phyloP scores from a whole-genome alignment of 2,888 invertebrate species.

The Lithophane socia region DNA sequence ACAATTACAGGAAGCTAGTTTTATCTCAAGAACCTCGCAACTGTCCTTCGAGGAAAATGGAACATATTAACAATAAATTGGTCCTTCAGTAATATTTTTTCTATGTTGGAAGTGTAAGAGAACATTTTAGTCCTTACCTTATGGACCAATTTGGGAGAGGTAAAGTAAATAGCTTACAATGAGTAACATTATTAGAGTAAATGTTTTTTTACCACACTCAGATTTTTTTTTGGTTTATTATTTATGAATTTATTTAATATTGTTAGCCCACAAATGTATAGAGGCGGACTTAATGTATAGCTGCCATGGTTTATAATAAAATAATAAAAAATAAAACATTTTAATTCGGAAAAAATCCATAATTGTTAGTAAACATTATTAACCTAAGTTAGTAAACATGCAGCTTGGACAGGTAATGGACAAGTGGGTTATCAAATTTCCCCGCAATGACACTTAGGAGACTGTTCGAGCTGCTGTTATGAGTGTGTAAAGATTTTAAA shows the following conservation, averaged over 20 bases:
- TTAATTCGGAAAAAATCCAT: too few relatives aligned
- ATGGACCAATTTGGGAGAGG: constrained; percentile 27
- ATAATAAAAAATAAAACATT: too few relatives aligned
- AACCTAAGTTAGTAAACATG: too few relatives aligned
- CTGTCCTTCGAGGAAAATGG: constrained; percentile 16
- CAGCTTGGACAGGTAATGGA: too few relatives aligned
- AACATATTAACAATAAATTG: constrained; percentile 21
- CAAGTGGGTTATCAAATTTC: too few relatives aligned
- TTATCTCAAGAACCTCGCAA: constrained; percentile 5
- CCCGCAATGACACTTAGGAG: too few relatives aligned
- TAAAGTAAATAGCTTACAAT: constrained; percentile 23
- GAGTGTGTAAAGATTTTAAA: not conserved
- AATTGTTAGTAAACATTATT: too few relatives aligned
- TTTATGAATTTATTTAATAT: not conserved
- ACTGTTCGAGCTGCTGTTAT: not conserved
- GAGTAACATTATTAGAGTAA: constrained; percentile 4
- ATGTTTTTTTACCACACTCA: not conserved
- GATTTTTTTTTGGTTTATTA: not conserved
- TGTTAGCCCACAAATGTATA: not conserved
- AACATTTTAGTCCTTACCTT: constrained; percentile 22
- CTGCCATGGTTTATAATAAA: too few relatives aligned
- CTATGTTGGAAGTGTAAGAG: constrained; percentile 14
- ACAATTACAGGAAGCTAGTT: constrained; percentile 23
- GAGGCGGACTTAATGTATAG: not conserved
- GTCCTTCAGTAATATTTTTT: constrained; percentile 21